Percentiles rank a stretch among this genome's conserved stretches.
phyloP scores from a whole-genome alignment of 1,140 invertebrate genomes.

The Plutomurus gul region DNA sequence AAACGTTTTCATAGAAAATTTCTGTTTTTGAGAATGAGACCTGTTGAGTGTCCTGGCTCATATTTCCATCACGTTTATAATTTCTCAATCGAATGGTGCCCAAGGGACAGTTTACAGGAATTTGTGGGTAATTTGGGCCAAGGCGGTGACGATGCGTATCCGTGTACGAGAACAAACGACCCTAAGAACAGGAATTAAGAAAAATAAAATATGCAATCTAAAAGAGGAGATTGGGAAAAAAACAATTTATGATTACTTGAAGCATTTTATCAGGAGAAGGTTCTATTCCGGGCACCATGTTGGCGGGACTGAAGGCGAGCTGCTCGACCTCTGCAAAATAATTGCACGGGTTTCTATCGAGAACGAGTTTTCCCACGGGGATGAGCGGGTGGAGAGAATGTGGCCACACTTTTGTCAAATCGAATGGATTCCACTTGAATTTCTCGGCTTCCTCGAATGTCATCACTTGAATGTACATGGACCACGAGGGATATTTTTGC shows the following conservation, averaged over 20 bases:
- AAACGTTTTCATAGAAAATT: not conserved
- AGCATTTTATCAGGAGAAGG: conserved; percentile 69
- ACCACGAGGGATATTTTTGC: conserved; percentile 73
- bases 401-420: conserved; percentile 90
- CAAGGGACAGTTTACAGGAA: conserved; percentile 93
- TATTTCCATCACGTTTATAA: conserved; percentile 86
- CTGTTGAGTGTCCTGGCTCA: conserved; percentile 58
- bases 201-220: no score
- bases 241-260: no score
- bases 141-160: conserved; percentile 94
- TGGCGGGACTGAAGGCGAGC: conserved; percentile 87
- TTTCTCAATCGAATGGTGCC: conserved; percentile 63
- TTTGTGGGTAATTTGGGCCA: conserved; percentile 88
- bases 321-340: conserved; percentile 96
- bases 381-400: conserved; percentile 89
- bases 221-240: no score
- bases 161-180: conserved; percentile 89
- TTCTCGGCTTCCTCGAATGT: conserved; percentile 72
- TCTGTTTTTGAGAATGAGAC: not conserved
- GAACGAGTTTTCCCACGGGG: conserved; percentile 84
- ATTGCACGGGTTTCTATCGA: conserved; percentile 88
- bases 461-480: conserved; percentile 71
- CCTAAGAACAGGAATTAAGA: no score
- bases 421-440: conserved; percentile 58
- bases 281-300: conserved; percentile 79